These are phyloP conservation scores for Acanthisitta chloris DNA, from an alignment of 2,113 vertebrate species.

Conservation along the genomic window DNA sequence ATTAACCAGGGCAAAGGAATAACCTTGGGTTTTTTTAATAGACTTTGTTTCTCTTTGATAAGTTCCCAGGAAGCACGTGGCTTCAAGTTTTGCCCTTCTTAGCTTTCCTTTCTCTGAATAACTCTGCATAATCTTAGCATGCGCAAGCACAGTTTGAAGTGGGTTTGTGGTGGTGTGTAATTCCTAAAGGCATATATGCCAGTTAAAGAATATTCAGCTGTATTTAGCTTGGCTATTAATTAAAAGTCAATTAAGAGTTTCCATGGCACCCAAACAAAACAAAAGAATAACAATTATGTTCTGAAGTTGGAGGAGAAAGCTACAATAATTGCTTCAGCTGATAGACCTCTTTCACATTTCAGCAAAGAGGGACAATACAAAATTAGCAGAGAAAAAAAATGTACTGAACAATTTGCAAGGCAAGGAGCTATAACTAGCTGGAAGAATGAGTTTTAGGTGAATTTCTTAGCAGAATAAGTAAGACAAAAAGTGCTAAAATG, in stretches of 20 bases:
- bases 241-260: conserved; percentile 68
- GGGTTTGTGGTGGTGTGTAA: neutral
- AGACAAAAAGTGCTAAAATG: neutral
- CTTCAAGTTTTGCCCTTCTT: neutral
- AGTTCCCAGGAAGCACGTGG: neutral
- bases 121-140: neutral
- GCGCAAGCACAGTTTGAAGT: neutral
- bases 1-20: neutral
- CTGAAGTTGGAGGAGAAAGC: neutral
- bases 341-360: neutral
- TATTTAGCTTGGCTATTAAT: conserved; percentile 46
- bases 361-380: neutral
- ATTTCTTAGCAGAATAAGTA: neutral
- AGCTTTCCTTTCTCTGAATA: neutral
- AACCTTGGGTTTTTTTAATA: neutral
- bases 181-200: neutral
- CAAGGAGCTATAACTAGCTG: neutral
- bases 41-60: conserved; percentile 5
- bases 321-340: conserved; percentile 29
- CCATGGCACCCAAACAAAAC: conserved; percentile 28
- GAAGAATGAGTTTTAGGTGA: neutral
- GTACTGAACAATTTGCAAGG: neutral
- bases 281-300: conserved; percentile 24
- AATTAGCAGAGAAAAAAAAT: neutral
- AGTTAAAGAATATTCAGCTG: neutral